These are phyloP conservation scores for Aphrophora alni DNA, from an alignment of 2,888 invertebrate species.

Conservation along the genomic window DNA sequence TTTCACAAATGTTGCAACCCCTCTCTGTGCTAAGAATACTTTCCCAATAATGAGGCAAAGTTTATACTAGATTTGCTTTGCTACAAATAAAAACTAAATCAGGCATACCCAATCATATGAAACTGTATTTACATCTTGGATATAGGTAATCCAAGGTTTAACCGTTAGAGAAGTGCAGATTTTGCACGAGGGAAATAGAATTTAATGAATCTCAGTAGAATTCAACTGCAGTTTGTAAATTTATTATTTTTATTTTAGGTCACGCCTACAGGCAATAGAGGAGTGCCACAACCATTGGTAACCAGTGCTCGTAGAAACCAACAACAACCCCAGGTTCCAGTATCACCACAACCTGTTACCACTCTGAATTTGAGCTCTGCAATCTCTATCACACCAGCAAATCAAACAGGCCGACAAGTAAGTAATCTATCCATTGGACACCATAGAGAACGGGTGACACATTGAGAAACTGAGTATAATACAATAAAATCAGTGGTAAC, in stretches of 20 bases:
- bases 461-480: background rate
- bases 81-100: no score
- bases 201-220: no score
- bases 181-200: no score
- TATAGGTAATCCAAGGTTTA: no score
- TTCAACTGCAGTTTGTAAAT: no score
- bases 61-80: no score
- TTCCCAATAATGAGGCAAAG: no score
- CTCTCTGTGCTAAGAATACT: no score
- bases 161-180: no score
- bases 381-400: conserved; percentile 66
- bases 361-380: conserved; percentile 64
- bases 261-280: conserved; percentile 38
- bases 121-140: no score
- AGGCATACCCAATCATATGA: no score
- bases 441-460: conserved; percentile 15
- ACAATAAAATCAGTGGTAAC: background rate
- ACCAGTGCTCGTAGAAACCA: conserved; percentile 18
- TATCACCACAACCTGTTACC: conserved; percentile 42
- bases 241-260: conserved; percentile 30
- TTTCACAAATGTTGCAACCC: no score
- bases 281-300: conserved; percentile 56
- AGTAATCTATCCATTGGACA: conserved; percentile 58
- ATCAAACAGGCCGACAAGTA: conserved; percentile 56
- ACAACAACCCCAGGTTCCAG: background rate